Evolutionary conservation across 2,888 invertebrate species (phyloP), one percentile per base, ranked within the genome.

Genomic region (Synanthedon formicaeformis): DNA sequence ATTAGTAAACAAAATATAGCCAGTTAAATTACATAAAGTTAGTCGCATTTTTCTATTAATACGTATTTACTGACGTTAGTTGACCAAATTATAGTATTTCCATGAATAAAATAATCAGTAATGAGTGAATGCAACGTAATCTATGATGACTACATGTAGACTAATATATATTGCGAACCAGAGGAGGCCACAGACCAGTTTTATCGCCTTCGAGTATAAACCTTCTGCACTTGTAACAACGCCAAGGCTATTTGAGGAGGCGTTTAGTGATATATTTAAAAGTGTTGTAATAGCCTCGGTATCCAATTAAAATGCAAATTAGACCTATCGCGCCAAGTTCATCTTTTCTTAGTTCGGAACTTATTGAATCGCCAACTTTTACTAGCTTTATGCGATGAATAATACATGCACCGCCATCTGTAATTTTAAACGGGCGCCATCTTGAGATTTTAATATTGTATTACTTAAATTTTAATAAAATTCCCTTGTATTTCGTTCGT

Each of bases 291-390:
- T 57, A 51, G 59, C 55, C 50, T 54, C 55, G 54, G 61, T 60
- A 62, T 69, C 73, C 76, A 78, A 78, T 79, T 79, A 78, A 78
- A 76, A 79, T 79, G 76, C 72, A 72, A 77, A 79, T 79, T 68
- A 63, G 57, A 62, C 58, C 67, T 69, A 69, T 67, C 64, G 63
- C 59, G 50, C 54, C 50, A 52, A 53, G 53, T 54, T 54, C 53
- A 50, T 52, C 54, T 55, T 54, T 6, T 12, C 13, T n/a, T 27
- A 41, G n/a, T 18, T 50, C 34, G 27, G 64, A 73, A 75, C 65
- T 78, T 74, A 74, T 74, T 73, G 72, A 68, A 63, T 67, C 68
- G 62, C 68, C 65, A 75, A 78, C 71, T 73, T 73, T 66, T 65
- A 62, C 62, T 67, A 66, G 68, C 65, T 68, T 65, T 67, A 57